Conservation (phyloP, 2,888 invertebrate species). For the Chaitophorus viminalis region DNA sequence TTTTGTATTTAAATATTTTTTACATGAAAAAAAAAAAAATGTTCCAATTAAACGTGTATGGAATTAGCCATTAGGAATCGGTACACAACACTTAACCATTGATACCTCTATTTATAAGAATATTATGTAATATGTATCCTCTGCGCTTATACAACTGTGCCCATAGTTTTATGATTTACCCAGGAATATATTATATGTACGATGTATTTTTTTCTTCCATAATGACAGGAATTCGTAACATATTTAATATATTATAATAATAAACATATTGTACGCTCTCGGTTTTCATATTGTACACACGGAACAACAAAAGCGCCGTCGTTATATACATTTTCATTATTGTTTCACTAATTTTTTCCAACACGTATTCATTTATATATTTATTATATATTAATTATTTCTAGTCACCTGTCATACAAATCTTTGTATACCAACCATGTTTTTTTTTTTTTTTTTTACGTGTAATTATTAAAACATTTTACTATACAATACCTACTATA, state of each 20-base stretch:
- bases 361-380: neutral
- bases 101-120: neutral
- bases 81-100: neutral
- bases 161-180: neutral
- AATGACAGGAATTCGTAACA: slow-evolving; percentile 2
- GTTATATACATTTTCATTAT: neutral
- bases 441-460: slow-evolving; percentile 10
- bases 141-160: neutral
- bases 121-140: neutral
- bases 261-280: neutral
- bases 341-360: neutral
- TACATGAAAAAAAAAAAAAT: neutral
- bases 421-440: slow-evolving; percentile 32
- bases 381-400: slow-evolving; percentile 4
- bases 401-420: slow-evolving; percentile 43
- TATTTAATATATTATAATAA: neutral
- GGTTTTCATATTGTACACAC: neutral
- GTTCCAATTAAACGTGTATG: neutral
- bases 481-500: slow-evolving; percentile 14
- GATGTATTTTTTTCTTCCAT: neutral
- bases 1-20: neutral
- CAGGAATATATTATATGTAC: neutral
- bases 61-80: neutral
- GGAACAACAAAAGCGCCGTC: neutral
- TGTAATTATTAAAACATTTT: slow-evolving; percentile 19